phyloP scores from a whole-genome alignment of 2,797 vertebrate species.

The Heliangelus exortis region DNA sequence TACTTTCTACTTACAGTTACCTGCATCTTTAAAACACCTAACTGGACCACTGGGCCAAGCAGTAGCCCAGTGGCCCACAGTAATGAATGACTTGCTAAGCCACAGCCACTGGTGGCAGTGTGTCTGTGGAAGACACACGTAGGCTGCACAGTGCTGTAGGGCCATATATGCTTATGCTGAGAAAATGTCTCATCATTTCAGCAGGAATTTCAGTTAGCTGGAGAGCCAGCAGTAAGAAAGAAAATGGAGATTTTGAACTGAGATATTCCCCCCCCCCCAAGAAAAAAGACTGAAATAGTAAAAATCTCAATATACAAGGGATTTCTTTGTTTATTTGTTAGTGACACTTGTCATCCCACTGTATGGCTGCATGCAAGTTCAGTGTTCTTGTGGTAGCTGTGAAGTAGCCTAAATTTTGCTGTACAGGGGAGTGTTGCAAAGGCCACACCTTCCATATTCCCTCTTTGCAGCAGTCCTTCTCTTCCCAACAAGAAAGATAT shows the following conservation, averaged over 20 bases:
- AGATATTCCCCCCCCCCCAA: neutral
- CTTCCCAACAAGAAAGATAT: neutral
- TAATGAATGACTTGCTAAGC: slow-evolving; percentile 32
- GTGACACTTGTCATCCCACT: neutral
- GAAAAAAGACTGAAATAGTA: neutral
- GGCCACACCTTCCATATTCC: neutral
- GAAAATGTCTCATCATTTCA: neutral
- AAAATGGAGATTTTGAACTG: neutral
- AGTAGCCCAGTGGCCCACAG: neutral
- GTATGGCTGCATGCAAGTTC: neutral
- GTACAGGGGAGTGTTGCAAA: neutral
- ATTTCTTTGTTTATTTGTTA: slow-evolving; percentile 10
- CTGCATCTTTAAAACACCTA: neutral
- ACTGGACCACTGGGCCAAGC: neutral
- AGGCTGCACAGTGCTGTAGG: neutral
- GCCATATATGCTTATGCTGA: neutral
- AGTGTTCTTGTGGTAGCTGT: neutral
- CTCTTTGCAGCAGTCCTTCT: neutral
- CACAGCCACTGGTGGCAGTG: neutral
- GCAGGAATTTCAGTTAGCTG: neutral
- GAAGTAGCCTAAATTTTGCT: neutral
- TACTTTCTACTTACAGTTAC: neutral
- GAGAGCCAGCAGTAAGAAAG: neutral
- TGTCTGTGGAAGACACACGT: neutral
- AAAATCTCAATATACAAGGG: neutral